phyloP scores from a whole-genome alignment of 2,888 invertebrate species.

The Rhodophaea formosa region DNA sequence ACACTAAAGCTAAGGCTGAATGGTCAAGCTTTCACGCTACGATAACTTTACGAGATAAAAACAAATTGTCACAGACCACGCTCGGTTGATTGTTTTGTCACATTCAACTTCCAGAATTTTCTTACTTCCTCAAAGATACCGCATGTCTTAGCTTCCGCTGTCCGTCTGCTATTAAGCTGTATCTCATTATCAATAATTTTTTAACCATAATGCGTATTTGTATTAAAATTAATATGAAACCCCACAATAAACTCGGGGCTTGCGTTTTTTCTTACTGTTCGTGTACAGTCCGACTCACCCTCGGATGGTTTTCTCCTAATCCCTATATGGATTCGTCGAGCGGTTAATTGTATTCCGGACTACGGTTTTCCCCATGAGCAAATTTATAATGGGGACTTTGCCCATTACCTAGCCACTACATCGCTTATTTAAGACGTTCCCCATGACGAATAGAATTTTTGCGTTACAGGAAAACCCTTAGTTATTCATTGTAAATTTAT shows the following conservation, averaged over 20 bases:
- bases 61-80: not conserved
- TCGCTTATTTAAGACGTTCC: not conserved
- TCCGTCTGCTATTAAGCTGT: no score
- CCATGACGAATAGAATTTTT: not conserved
- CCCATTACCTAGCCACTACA: not conserved
- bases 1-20: not conserved
- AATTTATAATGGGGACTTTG: not conserved
- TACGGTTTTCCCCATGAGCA: constrained; percentile 5
- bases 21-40: not conserved
- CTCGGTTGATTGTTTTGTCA: not conserved
- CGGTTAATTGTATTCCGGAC: not conserved
- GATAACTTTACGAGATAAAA: not conserved
- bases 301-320: no score
- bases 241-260: no score
- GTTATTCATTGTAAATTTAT: no score
- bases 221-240: no score
- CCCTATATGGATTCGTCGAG: not conserved
- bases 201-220: no score
- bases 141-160: no score
- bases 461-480: not conserved
- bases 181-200: no score
- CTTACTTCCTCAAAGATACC: not conserved
- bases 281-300: no score
- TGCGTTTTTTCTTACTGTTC: no score
- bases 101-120: not conserved